phyloP scores from a whole-genome alignment of 2,888 invertebrate species.

The Cryptocephalus primarius region DNA sequence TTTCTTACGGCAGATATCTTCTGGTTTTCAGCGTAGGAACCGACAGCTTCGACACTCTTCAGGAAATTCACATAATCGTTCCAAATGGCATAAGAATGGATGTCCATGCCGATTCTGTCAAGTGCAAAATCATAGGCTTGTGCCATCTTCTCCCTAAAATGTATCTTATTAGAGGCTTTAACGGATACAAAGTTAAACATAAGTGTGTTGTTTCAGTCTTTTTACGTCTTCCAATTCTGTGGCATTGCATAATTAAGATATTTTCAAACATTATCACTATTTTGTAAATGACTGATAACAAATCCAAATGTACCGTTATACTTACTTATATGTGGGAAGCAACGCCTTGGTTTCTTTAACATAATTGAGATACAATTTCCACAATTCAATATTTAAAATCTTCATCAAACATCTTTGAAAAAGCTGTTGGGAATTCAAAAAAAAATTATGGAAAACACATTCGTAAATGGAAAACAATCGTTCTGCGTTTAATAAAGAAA shows the following conservation, averaged over 20 bases:
- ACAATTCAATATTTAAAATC: conserved; percentile 96
- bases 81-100: conserved; percentile 95
- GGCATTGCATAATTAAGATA: too few relatives aligned
- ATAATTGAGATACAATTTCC: conserved; percentile 95
- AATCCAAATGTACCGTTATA: conserved; percentile 17
- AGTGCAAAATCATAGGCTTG: conserved; percentile 99
- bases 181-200: neutral
- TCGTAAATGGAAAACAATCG: neutral
- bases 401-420: conserved; percentile 97
- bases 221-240: too few relatives aligned
- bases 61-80: conserved; percentile 95
- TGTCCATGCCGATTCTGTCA: conserved; percentile 97
- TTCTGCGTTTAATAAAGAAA: neutral
- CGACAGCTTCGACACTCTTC: conserved; percentile 92
- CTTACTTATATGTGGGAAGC: conserved; percentile 85
- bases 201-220: neutral
- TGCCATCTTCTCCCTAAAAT: conserved; percentile 91
- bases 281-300: too few relatives aligned
- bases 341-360: conserved; percentile 96
- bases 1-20: conserved; percentile 96
- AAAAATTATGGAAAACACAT: neutral
- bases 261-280: too few relatives aligned
- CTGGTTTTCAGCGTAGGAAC: conserved; percentile 99
- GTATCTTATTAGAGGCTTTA: neutral
- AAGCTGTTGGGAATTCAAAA: conserved; percentile 49